Evolutionary conservation across 2,888 invertebrate genomes (phyloP), one percentile per base, ranked within the genome.

Genomic region (Euphydryas editha): DNA sequence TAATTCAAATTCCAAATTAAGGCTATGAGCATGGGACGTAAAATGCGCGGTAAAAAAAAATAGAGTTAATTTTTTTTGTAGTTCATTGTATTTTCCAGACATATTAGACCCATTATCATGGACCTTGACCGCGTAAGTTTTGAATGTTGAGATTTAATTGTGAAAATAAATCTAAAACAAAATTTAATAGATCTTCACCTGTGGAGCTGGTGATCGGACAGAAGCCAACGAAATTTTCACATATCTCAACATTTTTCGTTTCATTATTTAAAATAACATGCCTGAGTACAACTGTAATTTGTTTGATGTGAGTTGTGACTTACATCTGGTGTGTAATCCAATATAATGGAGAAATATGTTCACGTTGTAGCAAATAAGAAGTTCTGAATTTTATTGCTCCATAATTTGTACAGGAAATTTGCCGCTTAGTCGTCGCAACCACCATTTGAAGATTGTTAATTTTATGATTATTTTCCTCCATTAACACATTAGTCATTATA

Each of bases 81-180:
- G 18, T 36, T 21, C 49, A 10, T 17, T 49, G 18, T 51, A 18
- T 49, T 60, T 18, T 36, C 51, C 60, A 18, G n/a, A 2, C 51
- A 60, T 60, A 36, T 49, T 37, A 60, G 30, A 30, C 18, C 49
- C 49, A 49, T 60, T 60, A 18, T 60, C 60, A 36, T 60, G n/a
- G 51, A 20, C 59, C 59, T 59, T 59, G 59, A 30, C 59, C 49
- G 6, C 24, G 24, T 15, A 36, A 46, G 1, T 6, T 17, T 42
- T 42, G 39, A 42, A 42, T 42, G 13, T 42, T 42, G 15, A 42
- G 39, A 42, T 42, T n/a, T 37, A 56, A 17, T 56, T 56, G 10
- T 37, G 37, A 36, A 36, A 56, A 37, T 56, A 36, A 56, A 30
- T 36, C 30, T 11, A 36, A 30, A 36, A 17, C 36, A 56, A 30